These are phyloP conservation scores for Aphidius colemani DNA, from an alignment of 2,888 invertebrate species.

Conservation along the genomic window DNA sequence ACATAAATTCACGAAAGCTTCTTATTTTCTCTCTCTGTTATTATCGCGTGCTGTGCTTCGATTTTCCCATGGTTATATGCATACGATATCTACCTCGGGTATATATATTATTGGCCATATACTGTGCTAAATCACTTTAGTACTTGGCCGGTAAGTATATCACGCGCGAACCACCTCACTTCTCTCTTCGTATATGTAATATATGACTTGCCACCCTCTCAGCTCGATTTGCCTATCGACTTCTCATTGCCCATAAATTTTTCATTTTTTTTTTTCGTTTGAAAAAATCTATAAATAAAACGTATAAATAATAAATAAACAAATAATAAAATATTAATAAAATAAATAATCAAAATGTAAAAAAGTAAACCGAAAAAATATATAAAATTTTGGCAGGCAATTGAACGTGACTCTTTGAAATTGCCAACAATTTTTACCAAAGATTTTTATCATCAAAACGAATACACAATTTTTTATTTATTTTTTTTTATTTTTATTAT, in stretches of 20 bases:
- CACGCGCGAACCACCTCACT: slow-evolving; percentile 13
- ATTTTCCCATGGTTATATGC: slow-evolving; percentile 16
- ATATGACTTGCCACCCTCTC: slow-evolving; percentile 21
- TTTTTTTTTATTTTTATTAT: too few relatives aligned
- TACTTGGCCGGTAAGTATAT: slow-evolving; percentile 25
- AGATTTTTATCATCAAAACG: slow-evolving; percentile 36
- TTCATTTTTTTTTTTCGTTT: neutral
- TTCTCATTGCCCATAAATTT: neutral
- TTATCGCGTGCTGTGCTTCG: slow-evolving; percentile 31
- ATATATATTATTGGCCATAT: neutral
- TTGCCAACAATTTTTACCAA: slow-evolving; percentile 25
- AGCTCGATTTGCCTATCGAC: slow-evolving; percentile 31
- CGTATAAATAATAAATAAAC: neutral
- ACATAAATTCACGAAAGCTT: slow-evolving; percentile 8
- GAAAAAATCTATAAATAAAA: neutral
- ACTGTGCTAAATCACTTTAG: slow-evolving; percentile 33
- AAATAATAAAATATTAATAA: too few relatives aligned
- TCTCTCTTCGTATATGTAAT: slow-evolving; percentile 21
- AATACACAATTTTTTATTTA: slow-evolving; percentile 27
- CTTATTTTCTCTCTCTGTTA: slow-evolving; percentile 10
- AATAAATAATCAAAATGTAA: too few relatives aligned
- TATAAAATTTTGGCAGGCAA: slow-evolving; percentile 3
- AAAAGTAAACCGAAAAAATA: neutral
- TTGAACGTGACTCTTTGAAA: slow-evolving; percentile 19
- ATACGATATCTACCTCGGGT: too few relatives aligned